These are phyloP conservation scores for Euzophera pinguis DNA, from an alignment of 2,888 invertebrate genomes.

Conservation along the genomic window DNA sequence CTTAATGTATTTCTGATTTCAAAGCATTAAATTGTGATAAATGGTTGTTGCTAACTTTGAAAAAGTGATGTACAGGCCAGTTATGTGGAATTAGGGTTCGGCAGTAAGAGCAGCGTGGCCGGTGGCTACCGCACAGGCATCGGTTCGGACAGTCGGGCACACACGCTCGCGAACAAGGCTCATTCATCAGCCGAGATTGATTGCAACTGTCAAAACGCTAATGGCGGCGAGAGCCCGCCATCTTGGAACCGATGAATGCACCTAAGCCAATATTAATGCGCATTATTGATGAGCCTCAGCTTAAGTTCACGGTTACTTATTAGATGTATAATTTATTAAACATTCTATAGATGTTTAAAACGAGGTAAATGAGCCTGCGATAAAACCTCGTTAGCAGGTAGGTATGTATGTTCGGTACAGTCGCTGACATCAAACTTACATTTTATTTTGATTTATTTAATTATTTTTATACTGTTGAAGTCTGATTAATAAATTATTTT, in stretches of 20 bases:
- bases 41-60: slow-evolving; percentile 12
- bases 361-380: slow-evolving; percentile 45
- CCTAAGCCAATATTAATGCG: slow-evolving; percentile 69
- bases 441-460: no score
- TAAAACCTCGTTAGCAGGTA: slow-evolving; percentile 40
- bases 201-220: slow-evolving; percentile 76
- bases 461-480: no score
- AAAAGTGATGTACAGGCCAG: slow-evolving; percentile 9
- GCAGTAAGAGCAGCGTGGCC: slow-evolving; percentile 15
- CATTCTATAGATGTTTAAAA: slow-evolving; percentile 46
- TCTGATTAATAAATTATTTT: no score
- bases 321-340: slow-evolving; percentile 63
- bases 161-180: slow-evolving; percentile 48
- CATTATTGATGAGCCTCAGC: slow-evolving; percentile 64
- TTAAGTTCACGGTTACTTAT: slow-evolving; percentile 72
- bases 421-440: slow-evolving; percentile 14
- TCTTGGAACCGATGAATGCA: slow-evolving; percentile 62
- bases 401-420: slow-evolving; percentile 22
- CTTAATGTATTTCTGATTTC: slow-evolving; percentile 5
- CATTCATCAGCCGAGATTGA: slow-evolving; percentile 76
- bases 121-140: slow-evolving; percentile 50
- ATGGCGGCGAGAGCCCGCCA: slow-evolving; percentile 71
- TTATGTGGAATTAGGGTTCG: slow-evolving; percentile 13
- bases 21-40: slow-evolving; percentile 9
- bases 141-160: slow-evolving; percentile 18